phyloP scores from a whole-genome alignment of 2,888 invertebrate genomes.

The Rhogogaster chlorosoma region DNA sequence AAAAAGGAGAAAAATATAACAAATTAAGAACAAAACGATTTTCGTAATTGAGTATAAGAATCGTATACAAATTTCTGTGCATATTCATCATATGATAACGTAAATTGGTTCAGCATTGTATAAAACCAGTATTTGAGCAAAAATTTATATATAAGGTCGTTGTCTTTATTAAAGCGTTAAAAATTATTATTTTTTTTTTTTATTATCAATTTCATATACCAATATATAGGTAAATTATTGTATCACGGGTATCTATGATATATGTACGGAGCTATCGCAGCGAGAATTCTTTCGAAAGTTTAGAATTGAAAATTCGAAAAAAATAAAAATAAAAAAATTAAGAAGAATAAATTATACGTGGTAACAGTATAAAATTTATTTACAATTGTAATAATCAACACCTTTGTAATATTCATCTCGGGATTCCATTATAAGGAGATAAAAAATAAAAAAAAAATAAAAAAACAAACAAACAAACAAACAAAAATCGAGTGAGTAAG shows the following conservation, averaged over 20 bases:
- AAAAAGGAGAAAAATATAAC: too few species aligned
- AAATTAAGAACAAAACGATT: neutral
- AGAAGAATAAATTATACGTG: neutral
- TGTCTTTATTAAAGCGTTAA: neutral
- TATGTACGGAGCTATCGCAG: neutral
- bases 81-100: neutral
- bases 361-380: conserved; percentile 10
- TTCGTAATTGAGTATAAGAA: neutral
- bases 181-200: neutral
- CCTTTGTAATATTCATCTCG: neutral
- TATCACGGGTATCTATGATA: neutral
- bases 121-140: conserved; percentile 7
- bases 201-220: neutral
- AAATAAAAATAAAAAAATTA: neutral
- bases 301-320: neutral
- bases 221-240: neutral
- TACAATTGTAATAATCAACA: neutral
- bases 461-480: neutral
- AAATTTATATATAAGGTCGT: neutral
- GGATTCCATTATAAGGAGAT: neutral
- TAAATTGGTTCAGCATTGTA: neutral
- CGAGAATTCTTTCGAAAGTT: neutral
- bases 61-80: neutral
- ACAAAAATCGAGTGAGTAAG: too few species aligned
- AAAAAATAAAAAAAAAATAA: neutral